Base-by-base conservation (phyloP, 64 coral and sea anemone species). In the Trachythela sp. region DNA sequence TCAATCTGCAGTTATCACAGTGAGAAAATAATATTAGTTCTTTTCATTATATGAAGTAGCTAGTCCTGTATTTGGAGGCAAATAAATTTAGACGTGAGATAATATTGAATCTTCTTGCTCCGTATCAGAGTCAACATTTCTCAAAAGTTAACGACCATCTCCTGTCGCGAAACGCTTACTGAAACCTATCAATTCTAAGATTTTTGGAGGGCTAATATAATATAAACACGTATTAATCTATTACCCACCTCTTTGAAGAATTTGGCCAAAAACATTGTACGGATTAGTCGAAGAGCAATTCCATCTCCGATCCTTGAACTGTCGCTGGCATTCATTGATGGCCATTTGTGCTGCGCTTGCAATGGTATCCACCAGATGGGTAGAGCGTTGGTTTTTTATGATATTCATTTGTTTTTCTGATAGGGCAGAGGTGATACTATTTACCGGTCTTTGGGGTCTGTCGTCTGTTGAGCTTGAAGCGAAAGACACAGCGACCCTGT, bases 401-500 rank as follows among this genome's bases (percentile, higher is more conserved):
- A 80, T 80, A 4, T 8, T 80, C 30, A 37, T n/a, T 18, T 80
- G 75, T 37, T 35, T 37, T 22, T 35, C 75, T 1, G 75, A 37
- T 30, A 80, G 20, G 35, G 75, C 33, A 37, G 75, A 37, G 18
- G 27, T 39, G 37, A 80, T 39, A 29, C 31, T 39, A 80, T 37
- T 80, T 37, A 37, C 75, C 35, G 75, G 75, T 35, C 37, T 9
- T 34, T 39, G 68, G 1, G 1, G 1, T 14, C 68, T 27, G 9
- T 26, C 29, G 14, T 27, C 75, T 35, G 37, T 35, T 9, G 37
- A 39, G 75, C 75, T 80, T 35, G 13, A n/a, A 37, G 20, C 2
- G 75, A 80, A 80, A 80, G 75, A 80, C 31, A 80, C 33, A 10
- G 75, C 37, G 33, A 80, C 75, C 75, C 31, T 80, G 33, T 35